phyloP scores from a whole-genome alignment of 2,888 invertebrate genomes.

The Rutpela maculata region DNA sequence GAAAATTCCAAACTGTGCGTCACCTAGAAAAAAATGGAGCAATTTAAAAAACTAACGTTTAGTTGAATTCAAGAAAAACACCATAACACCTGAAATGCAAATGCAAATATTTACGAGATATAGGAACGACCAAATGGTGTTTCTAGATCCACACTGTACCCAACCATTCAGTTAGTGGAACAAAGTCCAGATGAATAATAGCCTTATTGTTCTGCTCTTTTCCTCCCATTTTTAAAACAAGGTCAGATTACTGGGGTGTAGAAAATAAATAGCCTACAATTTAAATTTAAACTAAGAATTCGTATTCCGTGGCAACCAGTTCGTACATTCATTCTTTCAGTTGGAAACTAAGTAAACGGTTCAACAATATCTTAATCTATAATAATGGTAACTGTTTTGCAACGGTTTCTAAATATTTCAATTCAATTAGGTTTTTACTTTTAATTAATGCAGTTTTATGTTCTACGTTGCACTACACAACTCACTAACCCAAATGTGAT shows the following conservation, averaged over 20 bases:
- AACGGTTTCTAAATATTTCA: conserved; percentile 32
- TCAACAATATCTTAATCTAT: conserved; percentile 37
- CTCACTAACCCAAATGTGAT: conserved; percentile 41
- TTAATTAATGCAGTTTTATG: conserved; percentile 22
- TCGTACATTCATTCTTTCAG: conserved; percentile 27
- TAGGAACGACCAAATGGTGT: not conserved
- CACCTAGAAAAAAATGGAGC: too few species aligned
- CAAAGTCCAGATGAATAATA: conserved; percentile 24
- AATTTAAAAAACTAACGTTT: too few species aligned
- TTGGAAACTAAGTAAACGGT: conserved; percentile 25
- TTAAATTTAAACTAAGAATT: conserved; percentile 45
- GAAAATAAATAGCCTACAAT: conserved; percentile 49
- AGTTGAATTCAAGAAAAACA: too few species aligned
- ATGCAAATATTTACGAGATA: not conserved
- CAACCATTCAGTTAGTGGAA: not conserved
- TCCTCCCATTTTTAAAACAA: conserved; percentile 32
- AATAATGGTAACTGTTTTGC: conserved; percentile 23
- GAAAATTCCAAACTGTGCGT: too few species aligned
- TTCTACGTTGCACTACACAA: conserved; percentile 41
- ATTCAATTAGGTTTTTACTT: conserved; percentile 19
- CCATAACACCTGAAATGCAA: too few species aligned
- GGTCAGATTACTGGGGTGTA: conserved; percentile 43
- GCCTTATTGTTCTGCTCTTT: conserved; percentile 38
- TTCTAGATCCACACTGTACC: not conserved
- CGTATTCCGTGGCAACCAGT: conserved; percentile 23